phyloP scores from a whole-genome alignment of 37 sponge, comb jelly and placozoan genomes.

The Chondrilla cf. caribensis region DNA sequence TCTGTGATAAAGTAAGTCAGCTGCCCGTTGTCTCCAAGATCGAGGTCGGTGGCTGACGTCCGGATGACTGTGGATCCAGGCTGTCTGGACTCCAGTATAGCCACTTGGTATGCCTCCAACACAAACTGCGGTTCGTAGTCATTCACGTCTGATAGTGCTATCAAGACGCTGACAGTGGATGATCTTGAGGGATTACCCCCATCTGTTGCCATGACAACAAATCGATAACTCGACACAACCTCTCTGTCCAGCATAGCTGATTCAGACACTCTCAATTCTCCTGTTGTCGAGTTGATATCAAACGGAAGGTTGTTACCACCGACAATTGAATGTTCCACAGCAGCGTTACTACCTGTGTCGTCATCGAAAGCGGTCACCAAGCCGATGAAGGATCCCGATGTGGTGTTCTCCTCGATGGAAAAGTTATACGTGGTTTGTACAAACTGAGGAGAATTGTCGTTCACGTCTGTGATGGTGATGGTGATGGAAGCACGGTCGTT shows the following conservation, averaged over 20 bases:
- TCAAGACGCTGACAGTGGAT: constrained; percentile 5
- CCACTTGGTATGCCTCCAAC: not conserved
- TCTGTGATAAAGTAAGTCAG: constrained; percentile 35
- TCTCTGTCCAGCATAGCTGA: constrained; percentile 41
- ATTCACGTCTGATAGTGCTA: constrained; percentile 54
- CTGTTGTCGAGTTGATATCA: constrained; percentile 26
- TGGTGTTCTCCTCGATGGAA: constrained; percentile 13
- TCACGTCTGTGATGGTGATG: constrained; percentile 55
- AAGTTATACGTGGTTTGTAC: constrained; percentile 25
- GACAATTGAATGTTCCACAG: constrained; percentile 10
- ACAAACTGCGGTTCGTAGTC: constrained; percentile 51
- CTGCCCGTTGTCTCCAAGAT: constrained; percentile 40
- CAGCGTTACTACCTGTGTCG: constrained; percentile 30
- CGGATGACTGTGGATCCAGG: not conserved
- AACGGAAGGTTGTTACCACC: constrained; percentile 26
- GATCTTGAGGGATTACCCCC: constrained; percentile 36
- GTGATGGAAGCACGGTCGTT: not conserved
- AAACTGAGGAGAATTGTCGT: constrained; percentile 70
- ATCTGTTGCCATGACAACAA: constrained; percentile 60
- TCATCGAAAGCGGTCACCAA: constrained; percentile 16
- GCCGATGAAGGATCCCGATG: constrained; percentile 2
- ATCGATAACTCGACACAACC: not conserved
- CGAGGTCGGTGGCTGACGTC: constrained; percentile 19
- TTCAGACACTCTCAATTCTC: constrained; percentile 34
- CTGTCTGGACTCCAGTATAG: not conserved